phyloP scores from a whole-genome alignment of 2,113 vertebrate genomes.

The Alexandromys fortis region DNA sequence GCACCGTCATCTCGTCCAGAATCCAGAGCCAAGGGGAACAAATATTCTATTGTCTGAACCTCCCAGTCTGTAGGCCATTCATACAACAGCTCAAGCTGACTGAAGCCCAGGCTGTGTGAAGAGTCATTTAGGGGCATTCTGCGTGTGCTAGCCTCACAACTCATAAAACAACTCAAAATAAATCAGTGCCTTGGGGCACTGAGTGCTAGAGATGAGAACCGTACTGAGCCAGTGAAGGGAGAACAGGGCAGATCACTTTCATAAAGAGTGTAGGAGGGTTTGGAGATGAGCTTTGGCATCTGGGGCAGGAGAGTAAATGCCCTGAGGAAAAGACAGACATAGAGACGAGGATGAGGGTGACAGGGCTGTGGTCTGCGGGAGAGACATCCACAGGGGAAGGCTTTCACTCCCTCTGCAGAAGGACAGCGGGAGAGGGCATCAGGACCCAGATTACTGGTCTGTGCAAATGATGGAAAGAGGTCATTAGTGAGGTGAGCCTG shows the following conservation, averaged over 20 bases:
- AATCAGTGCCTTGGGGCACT: neutral
- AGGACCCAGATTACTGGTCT: too few relatives aligned
- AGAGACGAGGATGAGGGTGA: neutral
- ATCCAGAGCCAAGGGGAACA: neutral
- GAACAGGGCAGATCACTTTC: neutral
- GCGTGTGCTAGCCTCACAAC: neutral
- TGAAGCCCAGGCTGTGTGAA: neutral
- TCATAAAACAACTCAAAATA: neutral
- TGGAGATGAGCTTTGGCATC: neutral
- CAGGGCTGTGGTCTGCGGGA: too few relatives aligned
- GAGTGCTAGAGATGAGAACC: neutral
- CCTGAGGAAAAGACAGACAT: neutral
- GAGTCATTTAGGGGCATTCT: neutral
- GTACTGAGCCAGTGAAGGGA: neutral
- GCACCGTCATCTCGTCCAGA: neutral
- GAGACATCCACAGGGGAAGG: rapidly evolving
- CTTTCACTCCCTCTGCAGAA: neutral
- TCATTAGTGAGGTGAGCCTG: neutral
- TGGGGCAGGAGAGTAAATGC: neutral
- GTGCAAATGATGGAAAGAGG: neutral
- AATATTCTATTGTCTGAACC: neutral
- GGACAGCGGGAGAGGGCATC: neutral
- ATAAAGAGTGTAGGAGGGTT: neutral
- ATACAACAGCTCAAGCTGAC: neutral
- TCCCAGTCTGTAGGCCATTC: neutral